Evolutionary conservation across 1,140 invertebrate species (phyloP).

Genomic region (Lineus longissimus): DNA sequence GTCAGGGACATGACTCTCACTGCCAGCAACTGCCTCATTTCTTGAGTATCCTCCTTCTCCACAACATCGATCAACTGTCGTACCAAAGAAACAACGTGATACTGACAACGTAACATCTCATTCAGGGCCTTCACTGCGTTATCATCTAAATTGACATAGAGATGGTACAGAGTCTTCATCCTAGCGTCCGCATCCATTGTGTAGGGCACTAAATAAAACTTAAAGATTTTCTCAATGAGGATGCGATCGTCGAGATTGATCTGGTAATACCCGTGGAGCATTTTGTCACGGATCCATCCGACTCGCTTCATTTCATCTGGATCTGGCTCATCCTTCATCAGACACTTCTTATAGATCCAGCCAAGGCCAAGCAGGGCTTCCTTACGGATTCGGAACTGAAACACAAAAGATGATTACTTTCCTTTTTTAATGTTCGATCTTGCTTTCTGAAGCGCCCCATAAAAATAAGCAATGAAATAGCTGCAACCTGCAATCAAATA

Average conservation of each 20-base stretch:
- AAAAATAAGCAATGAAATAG: too few species aligned
- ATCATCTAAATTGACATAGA: constrained; percentile 89
- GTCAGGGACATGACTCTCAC: neutral
- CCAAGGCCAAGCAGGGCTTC: constrained; percentile 91
- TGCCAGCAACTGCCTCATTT: neutral
- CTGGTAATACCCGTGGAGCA: constrained; percentile 89
- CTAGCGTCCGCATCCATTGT: constrained; percentile 77
- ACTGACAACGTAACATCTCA: constrained; percentile 67
- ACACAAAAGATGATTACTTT: constrained; percentile 10
- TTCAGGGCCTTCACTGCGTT: constrained; percentile 77
- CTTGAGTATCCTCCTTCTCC: too few species aligned
- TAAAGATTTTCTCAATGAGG: constrained; percentile 88
- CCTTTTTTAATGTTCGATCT: neutral
- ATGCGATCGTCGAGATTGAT: constrained; percentile 73
- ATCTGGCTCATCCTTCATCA: constrained; percentile 78
- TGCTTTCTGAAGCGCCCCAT: neutral
- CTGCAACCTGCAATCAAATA: too few species aligned
- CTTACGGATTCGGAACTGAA: constrained; percentile 87
- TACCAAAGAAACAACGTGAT: neutral
- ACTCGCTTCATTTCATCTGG: constrained; percentile 84
- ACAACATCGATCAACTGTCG: neutral
- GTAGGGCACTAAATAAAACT: constrained; percentile 93
- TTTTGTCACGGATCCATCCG: constrained; percentile 97
- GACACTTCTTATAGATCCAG: constrained; percentile 87
- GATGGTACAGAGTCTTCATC: constrained; percentile 91